A percentile compares a stretch with the other conserved stretches of the same genome.
These are phyloP conservation scores for Samia ricini DNA, from an alignment of 1,140 invertebrate species.

Conservation along the genomic window DNA sequence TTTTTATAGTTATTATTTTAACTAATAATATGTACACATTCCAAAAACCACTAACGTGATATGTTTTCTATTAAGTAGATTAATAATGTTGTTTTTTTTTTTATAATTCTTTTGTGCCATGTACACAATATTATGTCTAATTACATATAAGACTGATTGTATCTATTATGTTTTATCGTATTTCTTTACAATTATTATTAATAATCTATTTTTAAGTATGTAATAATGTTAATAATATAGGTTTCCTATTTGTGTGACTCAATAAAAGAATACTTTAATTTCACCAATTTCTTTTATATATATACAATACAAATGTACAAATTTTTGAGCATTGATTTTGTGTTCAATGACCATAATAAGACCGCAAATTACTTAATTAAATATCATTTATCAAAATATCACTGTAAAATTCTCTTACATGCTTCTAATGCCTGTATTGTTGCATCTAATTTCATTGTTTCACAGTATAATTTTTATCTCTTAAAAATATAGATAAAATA, in stretches of 20 bases:
- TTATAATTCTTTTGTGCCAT: neutral
- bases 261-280: neutral
- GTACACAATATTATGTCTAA: neutral
- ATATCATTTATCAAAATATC: slow-evolving; percentile 1
- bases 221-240: neutral
- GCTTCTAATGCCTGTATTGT: neutral
- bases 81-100: neutral
- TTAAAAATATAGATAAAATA: slow-evolving; percentile 2
- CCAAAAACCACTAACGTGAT: neutral
- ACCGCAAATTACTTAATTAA: neutral
- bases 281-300: neutral
- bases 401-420: neutral
- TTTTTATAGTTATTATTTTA: neutral
- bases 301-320: slow-evolving; percentile 3
- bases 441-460: neutral
- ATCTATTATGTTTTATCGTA: neutral
- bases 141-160: neutral
- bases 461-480: neutral
- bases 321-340: slow-evolving; percentile 1
- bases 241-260: neutral
- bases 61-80: neutral
- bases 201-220: neutral
- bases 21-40: neutral
- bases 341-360: neutral
- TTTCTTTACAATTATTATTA: neutral